Evolutionary conservation across 2,797 vertebrate species (phyloP).

Genomic region (Anniella stebbinsi): DNA sequence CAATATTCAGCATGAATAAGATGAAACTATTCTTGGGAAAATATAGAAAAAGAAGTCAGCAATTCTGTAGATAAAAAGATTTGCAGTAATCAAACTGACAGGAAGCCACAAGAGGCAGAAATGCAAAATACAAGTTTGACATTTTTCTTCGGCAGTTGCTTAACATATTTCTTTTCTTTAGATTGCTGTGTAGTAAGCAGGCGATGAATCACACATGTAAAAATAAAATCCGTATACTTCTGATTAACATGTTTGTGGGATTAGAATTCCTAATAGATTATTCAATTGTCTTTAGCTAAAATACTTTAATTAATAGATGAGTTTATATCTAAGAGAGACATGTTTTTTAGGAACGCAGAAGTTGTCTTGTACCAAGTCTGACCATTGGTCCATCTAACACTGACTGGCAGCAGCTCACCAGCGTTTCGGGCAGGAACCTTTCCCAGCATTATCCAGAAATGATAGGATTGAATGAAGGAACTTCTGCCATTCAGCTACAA

Average conservation of each 20-base stretch:
- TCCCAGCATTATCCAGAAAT: too few relatives aligned
- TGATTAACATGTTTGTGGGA: background rate
- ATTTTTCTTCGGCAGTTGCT: slow-evolving; percentile 25
- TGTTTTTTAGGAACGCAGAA: background rate
- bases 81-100: slow-evolving; percentile 48
- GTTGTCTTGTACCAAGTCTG: background rate
- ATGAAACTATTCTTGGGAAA: slow-evolving; percentile 28
- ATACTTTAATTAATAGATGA: background rate
- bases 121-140: slow-evolving; percentile 40
- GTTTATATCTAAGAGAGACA: background rate
- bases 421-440: background rate
- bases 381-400: background rate
- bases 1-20: slow-evolving; percentile 40
- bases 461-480: background rate
- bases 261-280: background rate
- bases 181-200: slow-evolving; percentile 25
- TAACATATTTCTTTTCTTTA: slow-evolving; percentile 33
- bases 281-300: background rate
- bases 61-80: slow-evolving; percentile 30
- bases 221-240: background rate
- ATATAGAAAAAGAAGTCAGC: slow-evolving; percentile 41
- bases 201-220: background rate
- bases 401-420: background rate
- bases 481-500: background rate
- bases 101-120: slow-evolving; percentile 41